Conservation (phyloP, 1,140 invertebrate genomes). For the Neoseiulus cucumeris region DNA sequence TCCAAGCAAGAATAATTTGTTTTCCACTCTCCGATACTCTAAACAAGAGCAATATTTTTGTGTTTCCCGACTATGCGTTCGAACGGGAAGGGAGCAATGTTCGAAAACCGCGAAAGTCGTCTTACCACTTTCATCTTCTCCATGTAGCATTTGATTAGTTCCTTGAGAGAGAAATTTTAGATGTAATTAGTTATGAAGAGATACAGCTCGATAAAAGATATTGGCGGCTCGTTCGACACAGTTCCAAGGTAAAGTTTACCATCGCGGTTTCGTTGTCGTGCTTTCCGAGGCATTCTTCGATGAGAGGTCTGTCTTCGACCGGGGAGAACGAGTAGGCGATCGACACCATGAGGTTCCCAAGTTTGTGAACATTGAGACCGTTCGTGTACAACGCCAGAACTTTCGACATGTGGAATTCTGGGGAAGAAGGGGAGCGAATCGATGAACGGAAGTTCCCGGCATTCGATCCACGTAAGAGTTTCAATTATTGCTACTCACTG, state of each 20-base stretch:
- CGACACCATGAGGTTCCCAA: neutral
- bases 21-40: too few relatives aligned
- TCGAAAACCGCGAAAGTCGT: too few relatives aligned
- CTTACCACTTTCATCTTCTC: slow-evolving; percentile 5
- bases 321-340: slow-evolving; percentile 6
- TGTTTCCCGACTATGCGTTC: too few relatives aligned
- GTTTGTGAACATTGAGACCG: neutral
- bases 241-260: neutral
- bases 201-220: neutral
- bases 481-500: neutral
- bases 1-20: too few relatives aligned
- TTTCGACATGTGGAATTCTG: slow-evolving; percentile 10
- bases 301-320: neutral
- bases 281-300: neutral
- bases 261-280: slow-evolving; percentile 5
- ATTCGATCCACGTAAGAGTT: too few relatives aligned
- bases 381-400: neutral
- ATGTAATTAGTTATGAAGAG: neutral
- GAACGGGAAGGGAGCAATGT: too few relatives aligned
- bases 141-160: slow-evolving; percentile 3
- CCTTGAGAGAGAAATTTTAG: neutral
- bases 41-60: too few relatives aligned
- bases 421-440: neutral
- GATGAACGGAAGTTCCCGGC: too few relatives aligned
- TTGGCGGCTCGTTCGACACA: neutral